phyloP scores from a whole-genome alignment of 2,797 vertebrate genomes.

The Chelidonichthys spinosus region DNA sequence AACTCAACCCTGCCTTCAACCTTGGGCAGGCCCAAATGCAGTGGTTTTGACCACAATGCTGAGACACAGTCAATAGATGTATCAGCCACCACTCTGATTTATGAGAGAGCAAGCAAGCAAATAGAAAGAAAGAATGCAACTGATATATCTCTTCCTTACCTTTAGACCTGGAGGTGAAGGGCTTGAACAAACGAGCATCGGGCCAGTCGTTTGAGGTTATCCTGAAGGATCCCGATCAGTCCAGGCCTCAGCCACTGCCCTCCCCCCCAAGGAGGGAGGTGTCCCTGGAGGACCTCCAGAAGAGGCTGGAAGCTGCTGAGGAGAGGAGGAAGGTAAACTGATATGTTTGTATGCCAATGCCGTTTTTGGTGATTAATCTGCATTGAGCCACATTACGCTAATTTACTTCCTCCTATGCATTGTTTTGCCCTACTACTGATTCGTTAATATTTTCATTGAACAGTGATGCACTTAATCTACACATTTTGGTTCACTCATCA shows the following conservation, averaged over 20 bases:
- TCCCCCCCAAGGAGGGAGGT: constrained; percentile 90
- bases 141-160: neutral
- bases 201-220: constrained; percentile 94
- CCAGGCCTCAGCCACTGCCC: constrained; percentile 82
- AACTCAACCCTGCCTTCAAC: too few species aligned
- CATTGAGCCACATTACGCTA: neutral
- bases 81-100: neutral
- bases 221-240: constrained; percentile 86
- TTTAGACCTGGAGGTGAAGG: constrained; percentile 92
- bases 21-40: neutral
- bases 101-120: neutral
- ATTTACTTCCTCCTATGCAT: neutral
- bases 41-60: neutral
- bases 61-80: neutral
- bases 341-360: neutral
- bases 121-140: neutral
- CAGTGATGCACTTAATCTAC: neutral
- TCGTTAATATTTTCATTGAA: neutral
- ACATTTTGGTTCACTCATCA: too few species aligned
- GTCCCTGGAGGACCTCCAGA: constrained; percentile 91
- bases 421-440: neutral
- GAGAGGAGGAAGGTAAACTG: constrained; percentile 89
- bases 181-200: constrained; percentile 90
- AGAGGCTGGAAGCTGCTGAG: constrained; percentile 91
- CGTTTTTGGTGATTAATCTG: neutral